These are phyloP conservation scores for Brachionus sp. DNA, from an alignment of 1,140 invertebrate species.

Conservation along the genomic window DNA sequence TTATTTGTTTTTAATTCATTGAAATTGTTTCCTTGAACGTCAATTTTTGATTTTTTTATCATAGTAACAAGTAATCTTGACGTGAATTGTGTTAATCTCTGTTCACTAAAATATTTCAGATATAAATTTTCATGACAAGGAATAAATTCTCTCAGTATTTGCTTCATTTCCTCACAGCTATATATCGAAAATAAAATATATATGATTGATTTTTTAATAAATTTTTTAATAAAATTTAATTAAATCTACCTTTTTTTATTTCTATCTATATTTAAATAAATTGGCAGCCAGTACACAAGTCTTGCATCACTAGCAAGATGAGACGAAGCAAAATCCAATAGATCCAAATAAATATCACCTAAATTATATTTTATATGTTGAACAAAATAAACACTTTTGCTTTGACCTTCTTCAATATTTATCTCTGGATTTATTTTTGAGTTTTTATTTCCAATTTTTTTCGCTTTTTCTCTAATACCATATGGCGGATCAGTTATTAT, in stretches of 20 bases:
- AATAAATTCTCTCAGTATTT: slow-evolving; percentile 11
- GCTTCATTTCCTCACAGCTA: slow-evolving; percentile 1
- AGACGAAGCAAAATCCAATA: slow-evolving; percentile 74
- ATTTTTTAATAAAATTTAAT: background rate
- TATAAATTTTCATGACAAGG: background rate
- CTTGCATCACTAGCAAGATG: slow-evolving; percentile 72
- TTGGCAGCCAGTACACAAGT: slow-evolving; percentile 86
- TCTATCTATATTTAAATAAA: slow-evolving; percentile 60
- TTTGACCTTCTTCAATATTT: background rate
- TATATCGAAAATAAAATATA: background rate
- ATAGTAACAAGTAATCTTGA: slow-evolving; percentile 37
- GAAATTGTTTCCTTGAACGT: background rate
- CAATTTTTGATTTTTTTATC: background rate
- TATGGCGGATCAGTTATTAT: slow-evolving; percentile 91
- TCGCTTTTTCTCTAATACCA: slow-evolving; percentile 84
- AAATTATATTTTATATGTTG: slow-evolving; percentile 68
- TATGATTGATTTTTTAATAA: too few species aligned
- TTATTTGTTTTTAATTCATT: background rate
- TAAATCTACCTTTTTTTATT: background rate
- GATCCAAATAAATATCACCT: slow-evolving; percentile 73
- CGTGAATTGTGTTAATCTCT: slow-evolving; percentile 34
- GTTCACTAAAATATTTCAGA: slow-evolving; percentile 14
- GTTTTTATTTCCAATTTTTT: slow-evolving; percentile 68
- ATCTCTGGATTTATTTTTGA: background rate
- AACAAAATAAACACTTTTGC: background rate